Percentiles rank a stretch among this genome's conserved stretches.
Conservation (phyloP, 2,888 invertebrate genomes). For the Diplazon laetatorius region DNA sequence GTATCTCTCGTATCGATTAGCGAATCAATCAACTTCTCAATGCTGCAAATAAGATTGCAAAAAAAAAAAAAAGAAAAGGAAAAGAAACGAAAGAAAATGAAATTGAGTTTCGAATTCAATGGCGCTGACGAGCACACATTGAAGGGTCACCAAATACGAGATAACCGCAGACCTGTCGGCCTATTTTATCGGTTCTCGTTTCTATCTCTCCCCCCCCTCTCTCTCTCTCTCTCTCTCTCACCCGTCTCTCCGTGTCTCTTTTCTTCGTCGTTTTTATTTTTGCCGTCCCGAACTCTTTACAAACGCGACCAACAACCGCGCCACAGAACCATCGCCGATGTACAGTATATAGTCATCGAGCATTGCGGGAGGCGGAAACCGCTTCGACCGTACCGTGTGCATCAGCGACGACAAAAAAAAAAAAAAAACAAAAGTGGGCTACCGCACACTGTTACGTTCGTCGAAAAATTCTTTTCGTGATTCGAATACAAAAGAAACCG, state of each 20-base stretch:
- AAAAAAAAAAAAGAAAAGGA: too few relatives aligned
- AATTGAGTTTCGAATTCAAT: slow-evolving; percentile 48
- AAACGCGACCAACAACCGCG: slow-evolving; percentile 43
- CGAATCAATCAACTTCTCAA: background rate
- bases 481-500: slow-evolving; percentile 56
- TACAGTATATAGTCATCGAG: too few relatives aligned
- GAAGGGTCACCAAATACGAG: background rate
- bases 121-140: slow-evolving; percentile 12
- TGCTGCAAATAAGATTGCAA: background rate
- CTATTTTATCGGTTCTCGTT: slow-evolving; percentile 20
- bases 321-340: slow-evolving; percentile 2
- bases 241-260: too few relatives aligned
- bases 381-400: slow-evolving; percentile 7
- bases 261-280: slow-evolving; percentile 27
- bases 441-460: slow-evolving; percentile 29
- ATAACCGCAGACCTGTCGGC: slow-evolving; percentile 37
- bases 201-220: too few relatives aligned
- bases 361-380: slow-evolving; percentile 44
- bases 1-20: background rate
- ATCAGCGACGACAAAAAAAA: slow-evolving; percentile 6
- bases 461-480: slow-evolving; percentile 52
- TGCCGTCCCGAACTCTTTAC: slow-evolving; percentile 20
- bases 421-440: slow-evolving; percentile 54
- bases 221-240: too few relatives aligned
- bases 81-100: slow-evolving; percentile 5